Conservation (phyloP, 2,113 vertebrate genomes). For the Bufo bufo region DNA sequence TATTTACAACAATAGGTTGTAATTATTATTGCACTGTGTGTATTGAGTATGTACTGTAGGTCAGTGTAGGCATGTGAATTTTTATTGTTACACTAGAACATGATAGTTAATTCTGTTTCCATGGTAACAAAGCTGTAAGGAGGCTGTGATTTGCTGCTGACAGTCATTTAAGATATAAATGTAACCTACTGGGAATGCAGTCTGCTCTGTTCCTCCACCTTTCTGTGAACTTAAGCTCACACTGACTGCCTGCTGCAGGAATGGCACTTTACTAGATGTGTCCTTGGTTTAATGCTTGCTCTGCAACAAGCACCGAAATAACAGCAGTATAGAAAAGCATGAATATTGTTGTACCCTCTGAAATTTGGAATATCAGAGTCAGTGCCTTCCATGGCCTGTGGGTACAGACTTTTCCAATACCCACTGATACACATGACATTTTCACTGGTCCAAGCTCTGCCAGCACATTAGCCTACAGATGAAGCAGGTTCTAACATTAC, state of each 20-base stretch:
- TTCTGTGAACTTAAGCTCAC: constrained; percentile 46
- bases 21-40: constrained; percentile 14
- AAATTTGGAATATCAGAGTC: neutral
- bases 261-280: constrained; percentile 2
- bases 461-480: neutral
- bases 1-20: neutral
- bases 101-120: constrained; percentile 54
- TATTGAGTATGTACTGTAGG: neutral
- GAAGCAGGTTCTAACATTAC: too few species aligned
- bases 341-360: neutral
- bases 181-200: constrained; percentile 37
- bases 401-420: neutral
- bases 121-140: constrained; percentile 46
- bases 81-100: constrained; percentile 35
- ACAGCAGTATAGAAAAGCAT: neutral
- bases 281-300: neutral
- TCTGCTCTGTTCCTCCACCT: constrained; percentile 1
- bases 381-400: neutral
- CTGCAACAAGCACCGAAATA: neutral
- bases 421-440: neutral
- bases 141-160: constrained; percentile 30
- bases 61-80: neutral
- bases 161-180: constrained; percentile 52
- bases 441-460: neutral
- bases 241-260: constrained; percentile 7